Evolutionary conservation across 2,797 vertebrate genomes (phyloP), one percentile per base, ranked within the genome.

Genomic region (Gambelia wislizenii): DNA sequence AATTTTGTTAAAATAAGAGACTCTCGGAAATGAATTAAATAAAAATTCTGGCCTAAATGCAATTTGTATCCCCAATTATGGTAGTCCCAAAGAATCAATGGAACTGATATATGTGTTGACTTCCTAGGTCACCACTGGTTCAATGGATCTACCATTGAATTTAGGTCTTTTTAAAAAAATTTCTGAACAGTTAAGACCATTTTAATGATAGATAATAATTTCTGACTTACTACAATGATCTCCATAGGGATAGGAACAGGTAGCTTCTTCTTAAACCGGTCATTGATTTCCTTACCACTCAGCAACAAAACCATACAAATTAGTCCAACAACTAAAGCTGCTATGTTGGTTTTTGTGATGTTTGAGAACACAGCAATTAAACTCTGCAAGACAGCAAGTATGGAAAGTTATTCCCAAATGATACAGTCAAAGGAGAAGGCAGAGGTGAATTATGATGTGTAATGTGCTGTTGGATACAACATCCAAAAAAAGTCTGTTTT

Each of bases 211-310:
- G 27, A 10, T 74, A 54, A 20, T 83, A 6, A 88, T 83, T 83
- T 30, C 5, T 79, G 56, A 92, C 96, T 97, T 96, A 98, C 99
- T 96, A 99, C 98, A 10, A 99, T 98, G 83, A 99, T 98, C 95
- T 99, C 99, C 96, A 99, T 98, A 7, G 99, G 99, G 95, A 99
- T 97, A 81, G 99, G 99, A 47, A 98, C 97, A 1, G 98, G 98
- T 52, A 99, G 96, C 90, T 98, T 97, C 95, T 98, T 98, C 96
- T 99, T 99, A 94, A 98, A 99, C 33, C 98, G 98, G 84, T 98
- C 97, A 77, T 99, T 99, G 91, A 99, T 92, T 93, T 98, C 97
- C 94, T 99, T 99, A 85, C 98, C 95, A n/a, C 89, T 94, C 67
- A 99, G 97, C 80, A 99, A 95, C 47, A 99, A 97, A 89, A 98